Evolutionary conservation across 2,888 invertebrate species (phyloP).

Genomic region (Chymomyza amoena): DNA sequence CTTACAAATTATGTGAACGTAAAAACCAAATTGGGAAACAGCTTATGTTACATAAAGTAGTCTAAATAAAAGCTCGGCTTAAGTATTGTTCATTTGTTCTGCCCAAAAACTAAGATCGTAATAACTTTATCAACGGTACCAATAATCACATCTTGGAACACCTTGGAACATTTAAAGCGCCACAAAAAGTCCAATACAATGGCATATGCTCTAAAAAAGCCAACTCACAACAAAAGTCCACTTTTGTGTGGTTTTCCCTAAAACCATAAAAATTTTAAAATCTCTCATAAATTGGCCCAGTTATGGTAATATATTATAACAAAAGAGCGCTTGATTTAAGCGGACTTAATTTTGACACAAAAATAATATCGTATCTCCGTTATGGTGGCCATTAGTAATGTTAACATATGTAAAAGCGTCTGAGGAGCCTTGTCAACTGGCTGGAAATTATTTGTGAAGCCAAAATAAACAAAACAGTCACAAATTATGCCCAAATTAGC

Average conservation of each 20-base stretch:
- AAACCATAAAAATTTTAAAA: slow-evolving; percentile 32
- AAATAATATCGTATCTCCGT: not conserved
- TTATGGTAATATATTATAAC: not conserved
- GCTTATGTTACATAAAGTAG: no score
- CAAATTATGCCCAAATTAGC: slow-evolving; percentile 77
- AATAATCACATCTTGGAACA: not conserved
- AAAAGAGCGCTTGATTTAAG: slow-evolving; percentile 3
- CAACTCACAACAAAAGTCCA: not conserved
- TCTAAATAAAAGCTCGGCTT: not conserved
- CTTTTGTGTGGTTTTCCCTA: slow-evolving; percentile 3
- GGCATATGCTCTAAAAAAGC: slow-evolving; percentile 16
- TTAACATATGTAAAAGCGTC: slow-evolving; percentile 68
- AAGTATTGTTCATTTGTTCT: not conserved
- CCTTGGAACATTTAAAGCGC: not conserved
- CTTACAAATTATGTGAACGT: no score
- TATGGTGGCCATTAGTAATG: slow-evolving; percentile 49
- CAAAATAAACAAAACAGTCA: slow-evolving; percentile 69
- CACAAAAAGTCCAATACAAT: not conserved
- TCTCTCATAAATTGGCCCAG: not conserved
- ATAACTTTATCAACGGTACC: not conserved
- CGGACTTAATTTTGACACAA: not conserved
- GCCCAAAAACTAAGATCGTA: not conserved
- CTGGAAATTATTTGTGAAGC: slow-evolving; percentile 64
- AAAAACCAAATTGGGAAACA: no score
- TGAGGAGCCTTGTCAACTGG: slow-evolving; percentile 45